phyloP scores from a whole-genome alignment of 2,113 vertebrate species.

The Equus quagga region DNA sequence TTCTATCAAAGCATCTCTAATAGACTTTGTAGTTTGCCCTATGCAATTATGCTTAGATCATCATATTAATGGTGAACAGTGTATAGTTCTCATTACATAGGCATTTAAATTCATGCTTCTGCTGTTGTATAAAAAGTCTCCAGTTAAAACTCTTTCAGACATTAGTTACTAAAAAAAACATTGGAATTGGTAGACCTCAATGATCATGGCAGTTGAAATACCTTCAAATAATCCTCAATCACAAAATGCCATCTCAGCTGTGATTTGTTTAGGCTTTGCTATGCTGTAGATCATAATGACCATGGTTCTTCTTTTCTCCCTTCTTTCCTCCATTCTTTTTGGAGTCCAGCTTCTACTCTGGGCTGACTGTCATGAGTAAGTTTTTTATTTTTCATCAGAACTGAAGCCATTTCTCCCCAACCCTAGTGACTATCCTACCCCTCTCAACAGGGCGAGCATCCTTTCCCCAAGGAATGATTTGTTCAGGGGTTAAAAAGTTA shows the following conservation, averaged over 20 bases:
- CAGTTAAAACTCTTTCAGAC: background rate
- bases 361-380: background rate
- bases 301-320: background rate
- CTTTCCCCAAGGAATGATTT: background rate
- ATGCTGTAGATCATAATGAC: background rate
- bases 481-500: background rate
- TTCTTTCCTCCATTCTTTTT: background rate
- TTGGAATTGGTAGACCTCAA: background rate
- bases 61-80: background rate
- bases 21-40: background rate
- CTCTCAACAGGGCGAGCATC: background rate
- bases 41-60: background rate
- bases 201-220: background rate
- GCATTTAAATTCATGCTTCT: background rate
- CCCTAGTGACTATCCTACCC: background rate
- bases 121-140: background rate
- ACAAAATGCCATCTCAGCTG: background rate
- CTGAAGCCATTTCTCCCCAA: background rate
- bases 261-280: background rate
- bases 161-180: background rate
- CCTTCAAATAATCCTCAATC: background rate
- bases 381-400: background rate
- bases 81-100: background rate
- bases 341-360: background rate
- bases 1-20: background rate